Evolutionary conservation across 2,797 vertebrate species (phyloP).

Genomic region (Leptatherina wallacei): DNA sequence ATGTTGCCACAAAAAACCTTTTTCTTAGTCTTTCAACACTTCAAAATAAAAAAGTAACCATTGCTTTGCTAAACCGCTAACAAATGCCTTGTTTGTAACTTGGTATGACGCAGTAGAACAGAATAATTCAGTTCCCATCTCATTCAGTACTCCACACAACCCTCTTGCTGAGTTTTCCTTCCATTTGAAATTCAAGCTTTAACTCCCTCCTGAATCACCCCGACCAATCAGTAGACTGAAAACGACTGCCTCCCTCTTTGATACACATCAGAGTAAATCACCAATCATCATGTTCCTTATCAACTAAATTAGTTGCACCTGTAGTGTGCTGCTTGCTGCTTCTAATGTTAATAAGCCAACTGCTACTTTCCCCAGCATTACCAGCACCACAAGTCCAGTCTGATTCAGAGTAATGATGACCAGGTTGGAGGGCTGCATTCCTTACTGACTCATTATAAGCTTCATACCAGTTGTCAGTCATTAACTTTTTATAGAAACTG

Average conservation of each 20-base stretch:
- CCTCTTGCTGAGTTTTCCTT: neutral
- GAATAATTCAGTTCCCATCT: neutral
- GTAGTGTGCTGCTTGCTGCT: slow-evolving; percentile 22
- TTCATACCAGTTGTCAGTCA: slow-evolving; percentile 13
- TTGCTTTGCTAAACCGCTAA: no score
- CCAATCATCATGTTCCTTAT: slow-evolving; percentile 42
- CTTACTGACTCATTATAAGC: slow-evolving; percentile 12
- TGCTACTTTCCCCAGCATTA: neutral
- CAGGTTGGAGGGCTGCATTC: slow-evolving; percentile 1
- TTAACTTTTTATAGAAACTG: slow-evolving; percentile 6
- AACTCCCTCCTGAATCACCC: slow-evolving; percentile 19
- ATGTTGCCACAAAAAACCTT: neutral
- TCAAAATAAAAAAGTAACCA: neutral
- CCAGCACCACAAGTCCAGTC: slow-evolving; percentile 1
- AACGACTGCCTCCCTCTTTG: slow-evolving; percentile 4
- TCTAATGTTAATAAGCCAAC: slow-evolving; percentile 1
- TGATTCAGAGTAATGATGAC: slow-evolving; percentile 12
- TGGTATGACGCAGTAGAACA: neutral
- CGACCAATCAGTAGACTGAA: slow-evolving; percentile 11
- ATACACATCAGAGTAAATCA: slow-evolving; percentile 33
- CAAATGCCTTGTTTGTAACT: neutral
- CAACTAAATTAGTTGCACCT: slow-evolving; percentile 56
- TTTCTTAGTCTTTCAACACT: no score
- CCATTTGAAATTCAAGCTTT: slow-evolving; percentile 26
- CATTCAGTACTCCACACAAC: slow-evolving; percentile 11